A percentile compares a stretch with the other conserved stretches of the same genome.
These are phyloP conservation scores for Brachyptera risi DNA, from an alignment of 2,888 invertebrate species.

Conservation along the genomic window DNA sequence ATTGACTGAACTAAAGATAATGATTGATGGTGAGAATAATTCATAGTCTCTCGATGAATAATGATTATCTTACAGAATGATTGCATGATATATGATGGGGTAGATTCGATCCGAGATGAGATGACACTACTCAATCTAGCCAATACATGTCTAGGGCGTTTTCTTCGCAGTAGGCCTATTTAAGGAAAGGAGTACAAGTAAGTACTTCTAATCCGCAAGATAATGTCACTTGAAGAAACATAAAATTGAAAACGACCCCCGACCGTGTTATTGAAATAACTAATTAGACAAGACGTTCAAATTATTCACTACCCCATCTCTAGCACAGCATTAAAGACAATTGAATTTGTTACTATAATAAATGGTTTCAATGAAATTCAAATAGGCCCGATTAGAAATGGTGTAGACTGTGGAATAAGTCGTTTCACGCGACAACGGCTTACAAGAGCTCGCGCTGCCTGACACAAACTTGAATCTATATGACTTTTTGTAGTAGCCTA, in stretches of 20 bases:
- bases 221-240: too few species aligned
- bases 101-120: background rate
- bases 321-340: background rate
- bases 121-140: background rate
- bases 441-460: background rate
- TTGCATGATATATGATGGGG: constrained; percentile 10
- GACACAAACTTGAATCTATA: constrained; percentile 3
- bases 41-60: background rate
- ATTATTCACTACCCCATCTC: background rate
- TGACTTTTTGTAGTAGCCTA: background rate
- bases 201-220: too few species aligned
- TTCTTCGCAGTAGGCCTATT: too few species aligned
- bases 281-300: too few species aligned
- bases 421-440: background rate
- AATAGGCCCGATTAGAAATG: background rate
- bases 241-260: too few species aligned
- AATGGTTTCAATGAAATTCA: background rate
- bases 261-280: too few species aligned
- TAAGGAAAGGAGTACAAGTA: too few species aligned
- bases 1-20: background rate
- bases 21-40: background rate
- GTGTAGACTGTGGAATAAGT: background rate
- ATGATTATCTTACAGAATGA: constrained; percentile 1
- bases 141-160: too few species aligned
- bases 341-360: background rate